These are phyloP conservation scores for Apomyelois bistriatella DNA, from an alignment of 2,888 invertebrate genomes.

Conservation along the genomic window DNA sequence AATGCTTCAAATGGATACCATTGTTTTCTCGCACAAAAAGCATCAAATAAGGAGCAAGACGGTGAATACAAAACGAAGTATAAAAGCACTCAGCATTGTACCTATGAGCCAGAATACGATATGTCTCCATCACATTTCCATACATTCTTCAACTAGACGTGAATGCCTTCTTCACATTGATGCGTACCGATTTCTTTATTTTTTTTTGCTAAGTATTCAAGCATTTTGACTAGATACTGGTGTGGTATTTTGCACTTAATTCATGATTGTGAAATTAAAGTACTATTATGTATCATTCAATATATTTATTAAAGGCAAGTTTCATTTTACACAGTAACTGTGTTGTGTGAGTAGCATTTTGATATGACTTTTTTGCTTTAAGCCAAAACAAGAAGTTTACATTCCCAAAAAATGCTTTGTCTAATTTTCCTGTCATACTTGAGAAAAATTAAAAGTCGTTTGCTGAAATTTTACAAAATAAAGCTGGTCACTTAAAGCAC, in stretches of 20 bases:
- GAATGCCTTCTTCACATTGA: conserved; percentile 49
- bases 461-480: not conserved
- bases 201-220: not conserved
- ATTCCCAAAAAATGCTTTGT: no score
- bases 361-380: no score
- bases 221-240: no score
- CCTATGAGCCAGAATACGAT: conserved; percentile 52
- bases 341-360: no score
- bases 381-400: no score
- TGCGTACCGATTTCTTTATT: not conserved
- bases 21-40: conserved; percentile 63
- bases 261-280: no score
- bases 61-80: conserved; percentile 54
- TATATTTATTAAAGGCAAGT: no score
- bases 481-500: not conserved
- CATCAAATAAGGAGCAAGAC: conserved; percentile 18
- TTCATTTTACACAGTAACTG: no score
- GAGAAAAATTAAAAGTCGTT: not conserved
- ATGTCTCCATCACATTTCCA: conserved; percentile 72
- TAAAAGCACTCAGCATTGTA: conserved; percentile 51
- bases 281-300: no score
- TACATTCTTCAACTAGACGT: conserved; percentile 58
- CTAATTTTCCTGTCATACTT: no score
- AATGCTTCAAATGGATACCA: conserved; percentile 58
- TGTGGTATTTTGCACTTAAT: no score